These are phyloP conservation scores for Nebria ingens DNA, from an alignment of 1,140 invertebrate genomes.

Conservation along the genomic window DNA sequence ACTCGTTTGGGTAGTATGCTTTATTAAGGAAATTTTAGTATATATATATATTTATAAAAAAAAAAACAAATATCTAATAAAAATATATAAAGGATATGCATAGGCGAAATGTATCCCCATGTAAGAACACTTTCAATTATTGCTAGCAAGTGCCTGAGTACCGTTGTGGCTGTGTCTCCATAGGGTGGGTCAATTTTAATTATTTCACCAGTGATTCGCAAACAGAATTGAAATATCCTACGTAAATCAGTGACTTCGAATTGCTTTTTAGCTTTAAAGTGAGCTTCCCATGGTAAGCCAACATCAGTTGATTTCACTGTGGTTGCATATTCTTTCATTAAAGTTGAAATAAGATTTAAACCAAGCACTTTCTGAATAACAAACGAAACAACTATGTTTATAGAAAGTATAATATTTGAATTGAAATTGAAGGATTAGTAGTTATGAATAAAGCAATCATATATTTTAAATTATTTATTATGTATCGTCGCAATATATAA, in stretches of 20 bases:
- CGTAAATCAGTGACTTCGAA: constrained; percentile 74
- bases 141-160: constrained; percentile 26
- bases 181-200: constrained; percentile 29
- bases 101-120: constrained; percentile 30
- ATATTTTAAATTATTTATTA: no score
- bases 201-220: constrained; percentile 29
- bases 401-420: no score
- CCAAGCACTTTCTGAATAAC: constrained; percentile 62
- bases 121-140: constrained; percentile 29
- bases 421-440: no score
- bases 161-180: constrained; percentile 20
- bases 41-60: constrained; percentile 11
- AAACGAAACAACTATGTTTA: no score
- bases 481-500: background rate
- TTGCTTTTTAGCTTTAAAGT: constrained; percentile 69
- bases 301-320: constrained; percentile 77
- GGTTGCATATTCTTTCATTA: constrained; percentile 80
- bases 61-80: constrained; percentile 8
- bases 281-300: constrained; percentile 76
- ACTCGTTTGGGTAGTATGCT: constrained; percentile 52
- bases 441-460: no score
- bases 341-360: constrained; percentile 66
- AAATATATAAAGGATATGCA: constrained; percentile 48
- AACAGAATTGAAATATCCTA: constrained; percentile 53
- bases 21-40: constrained; percentile 37